Evolutionary conservation across 1,140 invertebrate genomes (phyloP), one percentile per base, ranked within the genome.

Genomic region (Aphelenchoides besseyi): DNA sequence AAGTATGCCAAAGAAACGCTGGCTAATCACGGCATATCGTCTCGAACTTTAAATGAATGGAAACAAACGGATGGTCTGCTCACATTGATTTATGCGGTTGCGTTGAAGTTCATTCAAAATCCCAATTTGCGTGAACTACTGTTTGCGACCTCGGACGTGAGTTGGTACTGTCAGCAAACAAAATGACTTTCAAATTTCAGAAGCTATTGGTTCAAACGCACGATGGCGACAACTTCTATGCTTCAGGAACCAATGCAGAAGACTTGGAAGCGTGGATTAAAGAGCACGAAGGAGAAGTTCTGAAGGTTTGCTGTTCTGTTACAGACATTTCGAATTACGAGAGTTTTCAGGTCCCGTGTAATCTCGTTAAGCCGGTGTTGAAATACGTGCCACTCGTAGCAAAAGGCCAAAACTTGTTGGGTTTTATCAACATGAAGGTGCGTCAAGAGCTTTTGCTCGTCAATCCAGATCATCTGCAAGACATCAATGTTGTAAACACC

Each of bases 131-230:
- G 66, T 3, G 37, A 81, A 9, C 61, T 79, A 41, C 66, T 79
- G 12, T 16, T 78, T 3, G 69, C 37, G 2, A 79, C 77, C 29
- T 70, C 59, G 0, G 79, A 79, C 33, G 55, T 73, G 18, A 2
- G 41, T 48, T 12, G 41, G 41, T 23, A 23, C 12, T 23, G 41
- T 12, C 41, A 23, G 23, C 12, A 23, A 16, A 23, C 12, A 48
- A 16, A 12, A 23, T 48, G 41, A 48, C 41, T 12, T 48, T 12
- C 41, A 16, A 12, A 23, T 48, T 48, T 12, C 41, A 48, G 2
- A 72, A 37, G 8, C 37, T 79, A 33, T 48, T 79, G 16, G 74
- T 69, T 16, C 77, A 79, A 18, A 36, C 72, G 3, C 76, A 79
- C 37, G 66, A 70, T 9, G 33, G 62, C 1, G 77, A 79, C 32